Conservation (phyloP, 2,113 vertebrate genomes). For the Erythrocercus mccallii region DNA sequence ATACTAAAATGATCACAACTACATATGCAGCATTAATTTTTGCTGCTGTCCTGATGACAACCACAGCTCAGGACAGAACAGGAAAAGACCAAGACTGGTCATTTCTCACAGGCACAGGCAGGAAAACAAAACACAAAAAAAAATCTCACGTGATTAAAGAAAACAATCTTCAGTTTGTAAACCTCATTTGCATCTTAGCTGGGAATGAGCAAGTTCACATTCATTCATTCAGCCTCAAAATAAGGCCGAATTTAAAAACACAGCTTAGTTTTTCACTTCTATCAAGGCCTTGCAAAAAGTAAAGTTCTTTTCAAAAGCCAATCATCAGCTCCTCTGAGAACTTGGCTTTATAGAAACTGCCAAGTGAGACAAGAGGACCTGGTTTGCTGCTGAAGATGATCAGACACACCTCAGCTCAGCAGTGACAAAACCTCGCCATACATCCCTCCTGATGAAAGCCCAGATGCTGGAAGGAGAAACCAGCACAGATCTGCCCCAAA, state of each 20-base stretch:
- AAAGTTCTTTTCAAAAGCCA: background rate
- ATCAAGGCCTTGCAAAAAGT: background rate
- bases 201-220: background rate
- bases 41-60: background rate
- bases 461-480: background rate
- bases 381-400: background rate
- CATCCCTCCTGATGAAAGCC: too few relatives aligned
- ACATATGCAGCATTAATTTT: background rate
- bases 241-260: background rate
- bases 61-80: background rate
- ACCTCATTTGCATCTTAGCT: background rate
- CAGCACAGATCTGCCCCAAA: background rate
- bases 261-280: background rate
- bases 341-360: background rate
- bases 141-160: rapidly evolving
- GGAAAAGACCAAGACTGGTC: background rate
- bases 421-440: background rate
- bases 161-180: background rate
- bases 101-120: background rate
- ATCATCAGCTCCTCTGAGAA: background rate
- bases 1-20: background rate
- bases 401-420: background rate
- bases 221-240: background rate
- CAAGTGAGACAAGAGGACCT: background rate
- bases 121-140: background rate